Evolutionary conservation across 2,888 invertebrate species (phyloP).

Genomic region (Papilio gigon): DNA sequence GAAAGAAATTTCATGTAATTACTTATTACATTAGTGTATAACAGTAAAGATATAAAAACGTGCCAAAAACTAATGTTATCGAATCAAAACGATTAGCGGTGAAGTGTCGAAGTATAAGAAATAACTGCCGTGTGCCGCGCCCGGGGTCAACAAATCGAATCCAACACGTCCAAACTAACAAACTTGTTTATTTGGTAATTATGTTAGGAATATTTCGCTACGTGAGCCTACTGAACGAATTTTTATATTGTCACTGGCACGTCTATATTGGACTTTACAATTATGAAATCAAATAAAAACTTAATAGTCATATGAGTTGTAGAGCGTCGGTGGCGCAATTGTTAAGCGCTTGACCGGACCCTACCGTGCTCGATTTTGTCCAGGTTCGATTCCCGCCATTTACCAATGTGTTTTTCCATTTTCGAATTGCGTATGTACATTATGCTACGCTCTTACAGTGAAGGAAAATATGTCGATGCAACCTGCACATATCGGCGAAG

Average conservation of each 20-base stretch:
- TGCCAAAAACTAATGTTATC: slow-evolving; percentile 22
- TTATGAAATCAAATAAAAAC: too few species aligned
- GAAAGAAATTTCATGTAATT: background rate
- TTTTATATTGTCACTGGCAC: too few species aligned
- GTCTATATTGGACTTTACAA: background rate
- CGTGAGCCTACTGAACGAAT: slow-evolving; percentile 19
- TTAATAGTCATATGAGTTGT: too few species aligned
- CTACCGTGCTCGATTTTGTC: too few species aligned
- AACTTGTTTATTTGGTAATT: slow-evolving; percentile 36
- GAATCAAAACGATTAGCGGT: slow-evolving; percentile 23
- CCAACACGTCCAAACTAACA: slow-evolving; percentile 29
- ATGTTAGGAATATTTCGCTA: slow-evolving; percentile 27
- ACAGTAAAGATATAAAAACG: background rate
- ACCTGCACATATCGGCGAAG: too few species aligned
- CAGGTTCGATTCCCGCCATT: too few species aligned
- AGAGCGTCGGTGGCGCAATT: too few species aligned
- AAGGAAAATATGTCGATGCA: too few species aligned
- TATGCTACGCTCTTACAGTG: too few species aligned
- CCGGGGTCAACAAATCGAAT: slow-evolving; percentile 32
- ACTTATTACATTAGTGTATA: background rate
- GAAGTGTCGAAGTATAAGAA: slow-evolving; percentile 36
- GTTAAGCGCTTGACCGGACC: too few species aligned
- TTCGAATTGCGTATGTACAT: too few species aligned
- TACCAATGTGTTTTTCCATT: too few species aligned
- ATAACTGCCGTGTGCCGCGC: slow-evolving; percentile 23